Evolutionary conservation across 2,113 vertebrate species (phyloP).

Genomic region (Fukomys damarensis): DNA sequence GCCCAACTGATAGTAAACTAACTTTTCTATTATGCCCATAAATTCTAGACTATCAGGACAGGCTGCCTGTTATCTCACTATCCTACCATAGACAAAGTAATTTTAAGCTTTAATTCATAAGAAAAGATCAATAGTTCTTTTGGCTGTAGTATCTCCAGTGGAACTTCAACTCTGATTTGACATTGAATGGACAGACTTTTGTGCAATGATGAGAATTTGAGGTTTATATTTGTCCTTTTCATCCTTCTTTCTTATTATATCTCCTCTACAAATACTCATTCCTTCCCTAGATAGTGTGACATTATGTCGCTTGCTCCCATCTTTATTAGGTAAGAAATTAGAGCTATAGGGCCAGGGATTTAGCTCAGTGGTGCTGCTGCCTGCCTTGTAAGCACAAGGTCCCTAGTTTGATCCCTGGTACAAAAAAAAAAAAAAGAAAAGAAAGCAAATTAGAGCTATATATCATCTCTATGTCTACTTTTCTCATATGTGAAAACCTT

Average conservation of each 20-base stretch:
- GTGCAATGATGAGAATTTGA: not conserved
- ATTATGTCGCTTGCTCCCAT: not conserved
- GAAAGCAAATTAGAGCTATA: not conserved
- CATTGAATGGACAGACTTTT: not conserved
- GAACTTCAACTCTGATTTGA: not conserved
- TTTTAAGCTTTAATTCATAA: not conserved
- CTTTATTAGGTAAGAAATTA: not conserved
- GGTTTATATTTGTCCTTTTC: not conserved
- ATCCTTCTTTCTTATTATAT: not conserved
- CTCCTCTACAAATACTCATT: not conserved
- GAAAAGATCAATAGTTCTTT: not conserved
- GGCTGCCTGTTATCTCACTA: not conserved
- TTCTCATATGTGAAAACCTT: not conserved
- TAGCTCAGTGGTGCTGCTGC: too few species aligned
- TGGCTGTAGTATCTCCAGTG: not conserved
- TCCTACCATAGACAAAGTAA: not conserved
- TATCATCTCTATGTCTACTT: not conserved
- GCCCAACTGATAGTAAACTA: not conserved
- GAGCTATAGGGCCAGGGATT: not conserved
- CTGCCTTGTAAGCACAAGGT: too few species aligned
- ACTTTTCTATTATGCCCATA: not conserved
- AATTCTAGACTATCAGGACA: not conserved
- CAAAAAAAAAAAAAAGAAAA: too few species aligned
- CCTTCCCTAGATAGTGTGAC: not conserved
- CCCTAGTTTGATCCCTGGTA: too few species aligned